A percentile compares a stretch with the other conserved stretches of the same genome.
phyloP scores from a whole-genome alignment of 2,797 vertebrate genomes.

The Lerista edwardsae region DNA sequence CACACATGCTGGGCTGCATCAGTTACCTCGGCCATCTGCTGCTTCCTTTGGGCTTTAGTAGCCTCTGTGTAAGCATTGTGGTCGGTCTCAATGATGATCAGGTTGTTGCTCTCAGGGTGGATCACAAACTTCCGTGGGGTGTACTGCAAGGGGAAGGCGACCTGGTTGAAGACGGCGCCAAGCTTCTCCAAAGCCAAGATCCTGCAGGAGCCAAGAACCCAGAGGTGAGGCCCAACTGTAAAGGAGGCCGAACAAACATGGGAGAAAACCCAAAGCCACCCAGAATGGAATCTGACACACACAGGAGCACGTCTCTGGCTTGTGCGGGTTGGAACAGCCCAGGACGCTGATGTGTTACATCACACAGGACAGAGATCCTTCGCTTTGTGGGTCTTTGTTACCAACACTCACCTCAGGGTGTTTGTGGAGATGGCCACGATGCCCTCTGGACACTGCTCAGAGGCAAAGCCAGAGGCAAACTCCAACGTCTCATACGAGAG shows the following conservation, averaged over 20 bases:
- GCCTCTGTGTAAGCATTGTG: slow-evolving; percentile 98
- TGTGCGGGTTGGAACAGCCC: too few relatives aligned
- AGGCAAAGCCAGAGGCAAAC: slow-evolving; percentile 97
- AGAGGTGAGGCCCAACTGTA: background rate
- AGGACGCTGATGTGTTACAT: too few relatives aligned
- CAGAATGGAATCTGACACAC: background rate
- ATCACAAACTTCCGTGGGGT: slow-evolving; percentile 98
- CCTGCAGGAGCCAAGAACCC: slow-evolving; percentile 69
- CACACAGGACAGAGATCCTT: background rate
- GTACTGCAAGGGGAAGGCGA: slow-evolving; percentile 96
- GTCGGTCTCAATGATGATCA: slow-evolving; percentile 95
- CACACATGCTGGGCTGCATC: background rate
- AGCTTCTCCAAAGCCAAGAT: slow-evolving; percentile 98
- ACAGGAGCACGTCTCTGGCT: background rate
- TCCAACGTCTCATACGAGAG: slow-evolving; percentile 96
- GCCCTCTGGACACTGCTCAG: slow-evolving; percentile 96
- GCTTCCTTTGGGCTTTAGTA: slow-evolving; percentile 97
- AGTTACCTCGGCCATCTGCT: slow-evolving; percentile 97
- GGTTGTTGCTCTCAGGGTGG: slow-evolving; percentile 95
- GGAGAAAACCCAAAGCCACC: background rate
- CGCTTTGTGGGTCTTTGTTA: background rate
- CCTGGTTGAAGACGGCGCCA: slow-evolving; percentile 98
- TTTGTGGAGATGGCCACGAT: slow-evolving; percentile 99
- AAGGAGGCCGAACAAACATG: background rate
- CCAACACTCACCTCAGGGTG: slow-evolving; percentile 86